phyloP scores from a whole-genome alignment of 2,797 vertebrate species.

The Anableps anableps region DNA sequence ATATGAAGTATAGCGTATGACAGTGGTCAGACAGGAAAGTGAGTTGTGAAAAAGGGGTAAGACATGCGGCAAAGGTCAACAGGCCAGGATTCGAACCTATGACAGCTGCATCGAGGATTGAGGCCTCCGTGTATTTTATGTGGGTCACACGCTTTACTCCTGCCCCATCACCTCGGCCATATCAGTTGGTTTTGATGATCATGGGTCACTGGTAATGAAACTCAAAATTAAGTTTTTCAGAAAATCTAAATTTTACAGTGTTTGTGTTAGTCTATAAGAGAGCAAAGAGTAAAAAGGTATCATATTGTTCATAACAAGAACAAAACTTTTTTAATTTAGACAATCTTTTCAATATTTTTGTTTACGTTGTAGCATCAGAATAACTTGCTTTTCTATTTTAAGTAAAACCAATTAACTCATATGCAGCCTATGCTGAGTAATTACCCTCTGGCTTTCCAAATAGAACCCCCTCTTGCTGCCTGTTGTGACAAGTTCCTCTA shows the following conservation, averaged over 20 bases:
- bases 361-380: background rate
- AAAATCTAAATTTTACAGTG: background rate
- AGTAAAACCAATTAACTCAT: background rate
- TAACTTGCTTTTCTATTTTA: background rate
- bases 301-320: background rate
- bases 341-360: background rate
- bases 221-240: background rate
- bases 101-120: too few species aligned
- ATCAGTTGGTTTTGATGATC: too few species aligned
- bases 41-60: too few species aligned
- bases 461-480: slow-evolving; percentile 9
- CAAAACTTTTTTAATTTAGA: background rate
- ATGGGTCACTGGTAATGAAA: background rate
- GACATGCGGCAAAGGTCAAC: too few species aligned
- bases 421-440: background rate
- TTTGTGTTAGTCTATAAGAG: background rate
- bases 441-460: slow-evolving; percentile 6
- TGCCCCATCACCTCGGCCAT: too few species aligned
- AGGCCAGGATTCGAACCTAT: too few species aligned
- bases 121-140: too few species aligned
- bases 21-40: too few species aligned
- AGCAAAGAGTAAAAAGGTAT: background rate
- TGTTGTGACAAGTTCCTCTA: slow-evolving; percentile 19
- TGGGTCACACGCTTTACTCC: too few species aligned
- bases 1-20: background rate